phyloP scores from a whole-genome alignment of 2,797 vertebrate species.

The Bufotes viridis region DNA sequence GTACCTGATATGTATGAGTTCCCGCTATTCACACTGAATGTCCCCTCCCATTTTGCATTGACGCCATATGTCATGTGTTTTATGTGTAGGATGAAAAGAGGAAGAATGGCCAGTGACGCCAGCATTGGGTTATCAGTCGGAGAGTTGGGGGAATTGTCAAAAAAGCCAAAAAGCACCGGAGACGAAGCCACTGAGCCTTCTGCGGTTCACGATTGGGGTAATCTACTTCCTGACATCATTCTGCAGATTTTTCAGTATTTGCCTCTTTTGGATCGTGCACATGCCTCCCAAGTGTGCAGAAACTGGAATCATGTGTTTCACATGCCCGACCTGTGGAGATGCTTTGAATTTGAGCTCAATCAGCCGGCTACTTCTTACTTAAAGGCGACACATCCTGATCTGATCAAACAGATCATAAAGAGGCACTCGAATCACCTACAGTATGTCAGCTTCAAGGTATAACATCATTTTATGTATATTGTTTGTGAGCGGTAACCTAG shows the following conservation, averaged over 20 bases:
- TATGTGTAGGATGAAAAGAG: slow-evolving; percentile 87
- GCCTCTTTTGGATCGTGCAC: slow-evolving; percentile 91
- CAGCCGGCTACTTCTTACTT: slow-evolving; percentile 95
- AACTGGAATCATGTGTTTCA: slow-evolving; percentile 96
- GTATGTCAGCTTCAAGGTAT: slow-evolving; percentile 98
- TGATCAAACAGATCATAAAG: slow-evolving; percentile 98
- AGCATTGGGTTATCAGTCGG: slow-evolving; percentile 74
- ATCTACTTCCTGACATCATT: slow-evolving; percentile 90
- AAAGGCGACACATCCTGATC: slow-evolving; percentile 94
- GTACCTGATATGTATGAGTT: too few relatives aligned
- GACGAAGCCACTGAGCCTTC: slow-evolving; percentile 59
- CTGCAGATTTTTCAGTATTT: slow-evolving; percentile 94
- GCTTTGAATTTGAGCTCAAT: slow-evolving; percentile 97
- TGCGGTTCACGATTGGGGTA: slow-evolving; percentile 80
- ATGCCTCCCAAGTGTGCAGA: slow-evolving; percentile 92
- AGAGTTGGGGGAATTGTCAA: slow-evolving; percentile 73
- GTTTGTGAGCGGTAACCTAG: neutral
- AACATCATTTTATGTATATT: neutral
- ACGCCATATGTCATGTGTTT: neutral
- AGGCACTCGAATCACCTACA: slow-evolving; percentile 96
- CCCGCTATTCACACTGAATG: too few relatives aligned
- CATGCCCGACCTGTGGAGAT: slow-evolving; percentile 97
- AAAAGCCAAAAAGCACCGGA: slow-evolving; percentile 76
- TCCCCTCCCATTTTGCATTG: neutral
- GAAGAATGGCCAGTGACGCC: slow-evolving; percentile 78